Percentiles rank a stretch among this genome's conserved stretches.
Conservation (phyloP, 2,888 invertebrate genomes). For the Acleris cristana region DNA sequence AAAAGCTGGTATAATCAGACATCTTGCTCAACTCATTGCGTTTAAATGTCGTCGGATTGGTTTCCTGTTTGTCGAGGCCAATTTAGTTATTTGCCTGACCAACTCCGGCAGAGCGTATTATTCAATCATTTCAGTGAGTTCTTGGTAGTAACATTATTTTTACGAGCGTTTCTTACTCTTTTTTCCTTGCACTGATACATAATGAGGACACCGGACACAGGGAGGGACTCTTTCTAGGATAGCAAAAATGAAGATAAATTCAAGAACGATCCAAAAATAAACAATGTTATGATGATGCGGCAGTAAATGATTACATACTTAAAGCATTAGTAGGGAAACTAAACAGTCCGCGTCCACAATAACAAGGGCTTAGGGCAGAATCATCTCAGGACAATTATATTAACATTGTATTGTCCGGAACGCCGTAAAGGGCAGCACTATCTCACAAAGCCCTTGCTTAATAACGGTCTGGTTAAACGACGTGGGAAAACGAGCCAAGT, state of each 20-base stretch:
- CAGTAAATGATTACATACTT: no score
- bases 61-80: neutral
- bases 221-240: no score
- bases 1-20: no score
- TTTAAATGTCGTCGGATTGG: neutral
- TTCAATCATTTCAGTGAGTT: neutral
- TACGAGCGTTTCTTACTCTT: no score
- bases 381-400: conserved; percentile 29
- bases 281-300: no score
- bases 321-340: neutral
- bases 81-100: neutral
- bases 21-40: neutral
- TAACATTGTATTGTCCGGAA: conserved; percentile 31
- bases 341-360: conserved; percentile 10
- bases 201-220: no score
- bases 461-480: conserved; percentile 16
- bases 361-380: conserved; percentile 16
- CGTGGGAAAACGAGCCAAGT: conserved; percentile 15
- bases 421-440: conserved; percentile 20
- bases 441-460: conserved; percentile 23
- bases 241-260: no score
- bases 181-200: no score
- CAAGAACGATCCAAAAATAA: no score
- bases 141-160: neutral
- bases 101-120: neutral